These are phyloP conservation scores for Danionella cerebrum DNA, from an alignment of 2,113 vertebrate species.

Conservation along the genomic window DNA sequence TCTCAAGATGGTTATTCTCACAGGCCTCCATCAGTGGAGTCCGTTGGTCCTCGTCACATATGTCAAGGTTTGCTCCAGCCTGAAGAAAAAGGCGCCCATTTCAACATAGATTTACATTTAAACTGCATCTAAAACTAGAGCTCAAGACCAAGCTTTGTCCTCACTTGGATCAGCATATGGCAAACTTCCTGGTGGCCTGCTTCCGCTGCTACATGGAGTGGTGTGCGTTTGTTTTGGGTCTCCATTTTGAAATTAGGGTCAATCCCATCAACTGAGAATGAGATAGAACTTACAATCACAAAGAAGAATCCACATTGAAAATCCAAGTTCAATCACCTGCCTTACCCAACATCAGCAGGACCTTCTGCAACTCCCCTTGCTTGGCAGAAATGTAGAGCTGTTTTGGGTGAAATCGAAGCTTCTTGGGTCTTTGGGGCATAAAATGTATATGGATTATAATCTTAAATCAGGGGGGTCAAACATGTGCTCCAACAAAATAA, in stretches of 20 bases:
- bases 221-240: slow-evolving; percentile 84
- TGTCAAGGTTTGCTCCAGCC: slow-evolving; percentile 94
- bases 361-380: slow-evolving; percentile 93
- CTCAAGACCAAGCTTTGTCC: too few relatives aligned
- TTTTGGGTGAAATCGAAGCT: slow-evolving; percentile 94
- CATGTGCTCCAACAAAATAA: too few relatives aligned
- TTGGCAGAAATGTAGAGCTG: slow-evolving; percentile 94
- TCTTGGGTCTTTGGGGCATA: slow-evolving; percentile 79
- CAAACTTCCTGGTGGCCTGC: slow-evolving; percentile 89
- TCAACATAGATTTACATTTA: too few relatives aligned
- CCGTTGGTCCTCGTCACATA: slow-evolving; percentile 91
- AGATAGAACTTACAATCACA: not conserved
- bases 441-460: not conserved
- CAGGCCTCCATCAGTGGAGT: slow-evolving; percentile 95
- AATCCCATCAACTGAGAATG: slow-evolving; percentile 83
- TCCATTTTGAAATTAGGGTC: slow-evolving; percentile 99
- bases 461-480: not conserved
- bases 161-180: slow-evolving; percentile 92
- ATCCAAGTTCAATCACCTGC: not conserved
- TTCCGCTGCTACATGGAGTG: slow-evolving; percentile 87
- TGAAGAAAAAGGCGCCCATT: slow-evolving; percentile 40
- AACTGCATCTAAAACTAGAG: too few relatives aligned
- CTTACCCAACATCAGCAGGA: slow-evolving; percentile 89
- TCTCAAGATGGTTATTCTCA: slow-evolving; percentile 93
- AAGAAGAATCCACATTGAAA: not conserved